These are phyloP conservation scores for Phaedon cochleariae DNA, from an alignment of 2,888 invertebrate species.

Conservation along the genomic window DNA sequence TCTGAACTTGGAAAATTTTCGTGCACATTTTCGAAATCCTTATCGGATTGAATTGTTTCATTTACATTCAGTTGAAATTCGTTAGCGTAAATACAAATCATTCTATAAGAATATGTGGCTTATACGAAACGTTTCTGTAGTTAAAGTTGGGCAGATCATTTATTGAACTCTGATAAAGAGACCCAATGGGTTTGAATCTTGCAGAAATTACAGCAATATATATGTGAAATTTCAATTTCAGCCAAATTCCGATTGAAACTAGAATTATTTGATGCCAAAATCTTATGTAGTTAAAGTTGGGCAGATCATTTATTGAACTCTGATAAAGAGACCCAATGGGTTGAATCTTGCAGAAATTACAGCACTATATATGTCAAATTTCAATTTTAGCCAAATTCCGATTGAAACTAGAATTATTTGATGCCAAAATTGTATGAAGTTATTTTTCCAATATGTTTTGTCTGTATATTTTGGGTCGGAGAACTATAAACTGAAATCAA, in stretches of 20 bases:
- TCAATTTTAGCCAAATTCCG: not conserved
- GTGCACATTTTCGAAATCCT: conserved; percentile 11
- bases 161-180: not conserved
- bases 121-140: not conserved
- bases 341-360: conserved; percentile 8
- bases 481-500: too few relatives aligned
- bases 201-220: conserved; percentile 9
- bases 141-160: conserved; percentile 7
- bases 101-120: not conserved
- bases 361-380: conserved; percentile 7
- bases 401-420: not conserved
- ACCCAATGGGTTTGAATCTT: conserved; percentile 7
- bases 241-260: not conserved
- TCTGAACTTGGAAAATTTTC: conserved; percentile 31
- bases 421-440: too few relatives aligned
- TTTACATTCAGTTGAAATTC: conserved; percentile 12
- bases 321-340: not conserved
- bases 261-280: not conserved
- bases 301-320: too few relatives aligned
- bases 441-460: too few relatives aligned
- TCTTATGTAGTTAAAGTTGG: too few relatives aligned
- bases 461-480: too few relatives aligned
- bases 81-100: not conserved
- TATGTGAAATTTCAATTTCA: not conserved
- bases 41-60: not conserved